Percentiles rank a stretch among this genome's conserved stretches.
phyloP scores from a whole-genome alignment of 2,888 invertebrate species.

The Epinotia brunnichana region DNA sequence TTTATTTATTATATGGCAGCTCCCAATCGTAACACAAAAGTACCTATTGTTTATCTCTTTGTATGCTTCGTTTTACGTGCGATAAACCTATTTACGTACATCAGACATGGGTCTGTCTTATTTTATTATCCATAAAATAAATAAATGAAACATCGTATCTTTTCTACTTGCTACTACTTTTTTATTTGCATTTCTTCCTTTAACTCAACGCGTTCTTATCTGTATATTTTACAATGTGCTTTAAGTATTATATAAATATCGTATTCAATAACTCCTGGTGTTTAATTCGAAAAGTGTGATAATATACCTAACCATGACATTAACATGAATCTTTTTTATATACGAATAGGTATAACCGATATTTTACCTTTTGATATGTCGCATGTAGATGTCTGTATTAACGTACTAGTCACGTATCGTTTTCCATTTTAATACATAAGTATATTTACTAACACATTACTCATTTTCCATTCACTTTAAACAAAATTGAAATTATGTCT shows the following conservation, averaged over 20 bases:
- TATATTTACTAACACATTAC: slow-evolving; percentile 22
- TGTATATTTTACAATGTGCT: background rate
- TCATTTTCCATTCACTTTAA: slow-evolving; percentile 1
- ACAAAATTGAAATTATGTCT: slow-evolving; percentile 8
- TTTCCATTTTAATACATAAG: slow-evolving; percentile 34
- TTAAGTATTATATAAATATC: background rate
- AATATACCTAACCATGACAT: slow-evolving; percentile 40
- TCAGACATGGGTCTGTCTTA: background rate
- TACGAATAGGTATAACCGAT: background rate
- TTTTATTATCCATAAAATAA: background rate
- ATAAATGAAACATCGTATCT: background rate
- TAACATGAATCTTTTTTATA: slow-evolving; percentile 14
- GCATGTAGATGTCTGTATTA: slow-evolving; percentile 43
- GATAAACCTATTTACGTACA: background rate
- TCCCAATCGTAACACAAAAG: background rate
- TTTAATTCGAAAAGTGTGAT: slow-evolving; percentile 23
- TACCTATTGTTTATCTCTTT: background rate
- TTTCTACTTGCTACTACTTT: background rate
- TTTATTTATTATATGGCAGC: background rate
- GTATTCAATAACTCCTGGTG: background rate
- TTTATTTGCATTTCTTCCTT: background rate
- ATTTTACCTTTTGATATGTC: slow-evolving; percentile 29
- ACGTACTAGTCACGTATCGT: slow-evolving; percentile 45
- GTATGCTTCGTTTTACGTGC: background rate
- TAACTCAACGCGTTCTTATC: background rate